Evolutionary conservation across 2,797 vertebrate species (phyloP).

Genomic region (Neosilurus mollespiculum): DNA sequence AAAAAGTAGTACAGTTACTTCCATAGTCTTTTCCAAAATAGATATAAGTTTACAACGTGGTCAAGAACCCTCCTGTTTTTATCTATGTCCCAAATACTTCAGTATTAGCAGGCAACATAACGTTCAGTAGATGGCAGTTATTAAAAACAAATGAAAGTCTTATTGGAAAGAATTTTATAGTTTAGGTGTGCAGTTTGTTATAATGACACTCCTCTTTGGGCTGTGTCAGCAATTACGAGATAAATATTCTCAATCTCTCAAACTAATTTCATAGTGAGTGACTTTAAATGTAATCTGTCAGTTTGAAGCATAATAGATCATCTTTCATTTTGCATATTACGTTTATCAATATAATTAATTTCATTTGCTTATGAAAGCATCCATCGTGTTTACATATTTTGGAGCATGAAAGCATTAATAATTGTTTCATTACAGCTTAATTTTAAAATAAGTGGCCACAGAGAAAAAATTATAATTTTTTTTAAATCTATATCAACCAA

Average conservation of each 20-base stretch:
- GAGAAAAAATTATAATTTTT: background rate
- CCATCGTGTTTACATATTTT: background rate
- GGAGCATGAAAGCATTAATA: constrained; percentile 8
- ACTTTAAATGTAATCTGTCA: constrained; percentile 14
- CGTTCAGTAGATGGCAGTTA: constrained; percentile 4
- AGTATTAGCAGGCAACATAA: background rate
- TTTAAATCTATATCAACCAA: background rate
- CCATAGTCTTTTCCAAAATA: background rate
- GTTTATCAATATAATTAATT: constrained; percentile 25
- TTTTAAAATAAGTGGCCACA: constrained; percentile 22
- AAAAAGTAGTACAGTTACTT: background rate
- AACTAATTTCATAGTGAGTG: constrained; percentile 9
- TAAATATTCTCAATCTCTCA: background rate
- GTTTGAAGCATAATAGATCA: constrained; percentile 7
- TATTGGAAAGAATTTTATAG: constrained; percentile 7
- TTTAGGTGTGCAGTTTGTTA: constrained; percentile 2
- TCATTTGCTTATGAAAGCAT: constrained; percentile 23
- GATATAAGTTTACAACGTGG: background rate
- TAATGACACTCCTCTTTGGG: background rate
- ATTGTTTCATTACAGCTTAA: constrained; percentile 11
- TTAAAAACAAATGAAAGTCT: constrained; percentile 22
- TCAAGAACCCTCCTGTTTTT: background rate
- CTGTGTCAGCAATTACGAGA: background rate
- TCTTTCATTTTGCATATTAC: constrained; percentile 5
- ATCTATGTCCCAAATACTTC: background rate